A percentile compares a stretch with the other conserved stretches of the same genome.
Evolutionary conservation across 1,140 invertebrate species (phyloP).

Genomic region (Aphelinus certus): DNA sequence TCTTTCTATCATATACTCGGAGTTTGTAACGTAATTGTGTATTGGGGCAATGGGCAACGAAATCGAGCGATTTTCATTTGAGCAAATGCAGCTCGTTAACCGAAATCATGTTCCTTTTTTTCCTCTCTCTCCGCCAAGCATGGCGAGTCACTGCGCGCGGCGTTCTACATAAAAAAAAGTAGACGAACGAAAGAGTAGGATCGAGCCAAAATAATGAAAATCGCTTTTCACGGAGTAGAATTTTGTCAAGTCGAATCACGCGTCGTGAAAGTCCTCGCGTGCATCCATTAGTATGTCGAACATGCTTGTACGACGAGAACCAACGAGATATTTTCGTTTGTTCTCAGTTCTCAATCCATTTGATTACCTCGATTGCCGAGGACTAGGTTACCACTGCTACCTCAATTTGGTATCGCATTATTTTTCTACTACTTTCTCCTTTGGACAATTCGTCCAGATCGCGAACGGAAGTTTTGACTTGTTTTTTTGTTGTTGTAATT

Average conservation of each 20-base stretch:
- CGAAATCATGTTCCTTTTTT: neutral
- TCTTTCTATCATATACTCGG: neutral
- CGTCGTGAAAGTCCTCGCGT: slow-evolving; percentile 36
- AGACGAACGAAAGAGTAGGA: slow-evolving; percentile 22
- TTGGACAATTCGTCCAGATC: too few species aligned
- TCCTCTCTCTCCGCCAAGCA: neutral
- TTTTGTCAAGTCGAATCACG: slow-evolving; percentile 35
- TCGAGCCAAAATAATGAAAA: slow-evolving; percentile 40
- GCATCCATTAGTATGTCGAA: slow-evolving; percentile 25
- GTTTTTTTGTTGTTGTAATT: too few species aligned
- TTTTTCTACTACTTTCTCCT: too few species aligned
- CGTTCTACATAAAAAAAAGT: neutral
- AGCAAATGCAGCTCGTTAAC: neutral
- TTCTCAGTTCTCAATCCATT: slow-evolving; percentile 11
- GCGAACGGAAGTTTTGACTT: too few species aligned
- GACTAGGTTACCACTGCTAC: neutral
- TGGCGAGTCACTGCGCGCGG: too few species aligned
- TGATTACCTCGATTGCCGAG: slow-evolving; percentile 1
- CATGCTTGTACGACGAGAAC: neutral
- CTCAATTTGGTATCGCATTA: too few species aligned
- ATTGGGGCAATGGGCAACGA: slow-evolving; percentile 21
- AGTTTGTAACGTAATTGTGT: slow-evolving; percentile 13
- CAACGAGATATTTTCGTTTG: slow-evolving; percentile 4
- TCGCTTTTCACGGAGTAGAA: slow-evolving; percentile 33
- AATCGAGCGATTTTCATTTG: slow-evolving; percentile 39